Conservation (phyloP, 2,113 vertebrate genomes). For the Ivindomyrus marchei region DNA sequence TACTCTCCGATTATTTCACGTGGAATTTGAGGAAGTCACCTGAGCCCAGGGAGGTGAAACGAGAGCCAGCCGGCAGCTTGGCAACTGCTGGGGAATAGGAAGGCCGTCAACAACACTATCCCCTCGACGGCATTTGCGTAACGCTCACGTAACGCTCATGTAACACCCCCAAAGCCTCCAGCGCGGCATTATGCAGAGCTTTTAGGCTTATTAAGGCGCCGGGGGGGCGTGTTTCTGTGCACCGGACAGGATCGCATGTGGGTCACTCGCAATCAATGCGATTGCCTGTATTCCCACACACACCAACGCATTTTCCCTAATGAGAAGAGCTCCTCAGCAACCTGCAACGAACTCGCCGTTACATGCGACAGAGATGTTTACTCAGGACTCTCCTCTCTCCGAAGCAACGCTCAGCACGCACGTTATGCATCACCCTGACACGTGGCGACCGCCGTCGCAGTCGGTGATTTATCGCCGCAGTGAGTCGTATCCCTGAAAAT, state of each 20-base stretch:
- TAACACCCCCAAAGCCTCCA: constrained; percentile 21
- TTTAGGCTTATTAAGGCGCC: constrained; percentile 39
- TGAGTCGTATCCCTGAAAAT: background rate
- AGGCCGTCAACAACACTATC: constrained; percentile 19
- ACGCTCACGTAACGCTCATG: constrained; percentile 24
- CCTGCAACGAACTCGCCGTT: background rate
- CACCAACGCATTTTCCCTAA: constrained; percentile 19
- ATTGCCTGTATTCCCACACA: constrained; percentile 15
- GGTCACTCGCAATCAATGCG: constrained; percentile 19
- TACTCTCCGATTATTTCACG: constrained; percentile 36
- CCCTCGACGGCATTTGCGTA: background rate
- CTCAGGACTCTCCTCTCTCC: background rate
- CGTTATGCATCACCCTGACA: background rate
- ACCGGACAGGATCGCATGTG: background rate
- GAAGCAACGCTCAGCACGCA: background rate
- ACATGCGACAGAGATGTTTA: background rate
- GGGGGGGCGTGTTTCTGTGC: background rate
- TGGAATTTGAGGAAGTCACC: constrained; percentile 17
- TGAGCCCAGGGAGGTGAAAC: constrained; percentile 27
- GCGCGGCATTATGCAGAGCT: constrained; percentile 11
- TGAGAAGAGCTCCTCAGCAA: constrained; percentile 2
- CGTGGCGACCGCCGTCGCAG: background rate
- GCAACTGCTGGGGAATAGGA: constrained; percentile 21
- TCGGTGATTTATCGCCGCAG: background rate
- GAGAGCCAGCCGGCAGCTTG: constrained; percentile 31